phyloP scores from a whole-genome alignment of 2,797 vertebrate species.

The Notolepis coatsorum region DNA sequence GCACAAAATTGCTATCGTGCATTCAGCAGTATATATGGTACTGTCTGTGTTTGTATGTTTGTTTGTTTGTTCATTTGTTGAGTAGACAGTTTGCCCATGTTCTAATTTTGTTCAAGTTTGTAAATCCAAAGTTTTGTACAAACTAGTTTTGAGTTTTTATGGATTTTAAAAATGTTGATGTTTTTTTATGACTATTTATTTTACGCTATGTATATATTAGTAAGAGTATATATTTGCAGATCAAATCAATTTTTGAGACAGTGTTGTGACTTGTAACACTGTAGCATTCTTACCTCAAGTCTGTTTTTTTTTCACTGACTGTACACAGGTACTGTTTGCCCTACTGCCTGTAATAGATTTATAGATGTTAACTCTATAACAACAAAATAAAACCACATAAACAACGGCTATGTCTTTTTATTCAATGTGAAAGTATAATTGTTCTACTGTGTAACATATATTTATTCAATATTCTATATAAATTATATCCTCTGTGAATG shows the following conservation, averaged over 20 bases:
- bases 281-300: slow-evolving; percentile 87
- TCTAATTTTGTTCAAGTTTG: slow-evolving; percentile 74
- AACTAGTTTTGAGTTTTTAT: slow-evolving; percentile 83
- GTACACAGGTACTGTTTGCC: slow-evolving; percentile 79
- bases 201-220: slow-evolving; percentile 93
- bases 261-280: slow-evolving; percentile 86
- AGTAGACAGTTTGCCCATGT: slow-evolving; percentile 67
- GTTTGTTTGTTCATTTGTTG: slow-evolving; percentile 57
- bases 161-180: slow-evolving; percentile 84
- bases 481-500: no score
- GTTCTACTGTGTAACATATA: background rate
- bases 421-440: slow-evolving; percentile 2
- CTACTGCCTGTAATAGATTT: slow-evolving; percentile 85
- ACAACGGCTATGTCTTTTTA: slow-evolving; percentile 31
- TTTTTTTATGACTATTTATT: slow-evolving; percentile 97
- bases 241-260: slow-evolving; percentile 79
- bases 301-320: slow-evolving; percentile 86
- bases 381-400: slow-evolving; percentile 84
- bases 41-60: slow-evolving; percentile 42
- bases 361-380: slow-evolving; percentile 93
- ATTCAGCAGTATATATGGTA: slow-evolving; percentile 43
- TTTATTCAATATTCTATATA: no score
- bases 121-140: slow-evolving; percentile 94
- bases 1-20: slow-evolving; percentile 42
- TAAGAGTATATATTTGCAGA: slow-evolving; percentile 91